Base-by-base conservation (phyloP, 35 echinoderm and acorn worm species). In the Lytechinus pictus region DNA sequence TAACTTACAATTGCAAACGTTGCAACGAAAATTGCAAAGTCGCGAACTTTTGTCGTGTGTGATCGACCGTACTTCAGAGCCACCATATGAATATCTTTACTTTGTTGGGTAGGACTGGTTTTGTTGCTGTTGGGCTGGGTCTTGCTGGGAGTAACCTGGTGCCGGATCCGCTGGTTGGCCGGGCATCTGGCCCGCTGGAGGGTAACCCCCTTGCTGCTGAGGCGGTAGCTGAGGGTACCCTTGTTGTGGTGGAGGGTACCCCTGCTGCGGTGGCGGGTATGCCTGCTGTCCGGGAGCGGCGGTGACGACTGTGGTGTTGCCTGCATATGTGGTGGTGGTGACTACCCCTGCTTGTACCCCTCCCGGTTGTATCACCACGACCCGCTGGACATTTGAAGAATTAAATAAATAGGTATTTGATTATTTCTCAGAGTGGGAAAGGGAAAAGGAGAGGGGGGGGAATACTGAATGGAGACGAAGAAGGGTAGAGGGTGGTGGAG, bases 101-200 rank as follows among this genome's bases (percentile, higher is more conserved):
- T 79, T 79, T 5, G 16, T 79, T 7, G 66, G 66, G n/a, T 79
- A 79, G 21, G 66, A 79, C n/a, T 79, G 66, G 21, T 5, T 6
- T 7, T 79, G 66, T 27, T 79, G 57, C 16, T 60, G 66, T 79
- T 79, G 66, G n/a, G 66, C 66, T 24, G 66, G 66, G 66, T 79
- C 66, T 79, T 79, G 66, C n/a, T 79, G 66, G 6, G 66, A 79
- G 52, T 90, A 90, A 14, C 29, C 21, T 90, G 88, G 88, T 4
- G 88, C 88, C 33, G 88, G 88, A 5, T 90, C 88, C 88, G 29
- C 88, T 52, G 88, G 88, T 90, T 90, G 88, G 88, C 28, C 28
- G 10, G 88, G 88, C 52, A 90, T 16, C 88, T 44, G 52, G n/a
- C 88, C 88, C 52, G 29, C 13, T 54, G 88, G 29, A 53, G 87